Base-by-base conservation (phyloP, 2,797 vertebrate species). In the Centroberyx gerrardi region DNA sequence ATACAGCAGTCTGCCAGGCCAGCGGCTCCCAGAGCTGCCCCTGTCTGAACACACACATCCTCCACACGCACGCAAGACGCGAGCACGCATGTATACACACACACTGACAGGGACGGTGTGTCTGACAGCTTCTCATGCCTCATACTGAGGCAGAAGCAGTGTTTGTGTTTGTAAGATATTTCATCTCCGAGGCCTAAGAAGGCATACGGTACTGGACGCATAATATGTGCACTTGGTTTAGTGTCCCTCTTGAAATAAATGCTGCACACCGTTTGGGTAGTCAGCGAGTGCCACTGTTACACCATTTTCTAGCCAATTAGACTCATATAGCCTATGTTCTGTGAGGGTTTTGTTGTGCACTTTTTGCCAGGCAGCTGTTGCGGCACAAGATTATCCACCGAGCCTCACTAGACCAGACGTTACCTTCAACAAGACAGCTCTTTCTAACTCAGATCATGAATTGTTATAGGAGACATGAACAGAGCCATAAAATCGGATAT, bases 1-100 rank as follows among this genome's bases (percentile, higher is more conserved):
- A 95, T 93, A 95, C 86, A 84, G 85, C 80, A 87, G 86, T 71
- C 85, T 86, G 92, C 88, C 90, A 88, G 82, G 81, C 79, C 80
- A 88, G 69, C 76, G 59, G 81, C 76, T 90, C 69, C 62, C 80
- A 87, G 58, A 76, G 79, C 74, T 72, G 72, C 69, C 51, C 62
- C 62, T 15, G 60, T 40, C 63, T 70, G 15, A 66, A 61, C 64
- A 71, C 77, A 79, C 69, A 71, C 15, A 52, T 46, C 40, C 63
- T 46, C 40, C 63, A 74, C 62, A 72, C 66, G 29, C 40, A 59
- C 28, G 8, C 31, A 59, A 22, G 12, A 81, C 65, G 76, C 18
- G 42, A 38, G 76, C 64, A 84, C 28, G 44, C 76, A 79, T 70
- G 65, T 76, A 71, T 31, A 66, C 64, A 52, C 33, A 73, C 40